phyloP scores from a whole-genome alignment of 2,888 invertebrate genomes.

The Pardosa pseudoannulata region DNA sequence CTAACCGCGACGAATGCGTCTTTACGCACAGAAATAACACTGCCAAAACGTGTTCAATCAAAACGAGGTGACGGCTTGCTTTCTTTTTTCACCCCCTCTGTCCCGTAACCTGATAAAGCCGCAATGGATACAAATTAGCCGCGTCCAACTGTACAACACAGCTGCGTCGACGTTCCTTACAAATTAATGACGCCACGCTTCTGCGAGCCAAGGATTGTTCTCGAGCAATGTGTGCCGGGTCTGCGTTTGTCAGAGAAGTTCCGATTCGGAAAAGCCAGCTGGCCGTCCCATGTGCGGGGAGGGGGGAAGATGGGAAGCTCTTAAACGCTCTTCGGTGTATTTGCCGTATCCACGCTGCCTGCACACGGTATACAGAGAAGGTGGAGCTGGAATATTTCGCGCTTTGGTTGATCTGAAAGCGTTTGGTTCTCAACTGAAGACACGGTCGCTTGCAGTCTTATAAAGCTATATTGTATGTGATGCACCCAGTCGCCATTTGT shows the following conservation, averaged over 20 bases:
- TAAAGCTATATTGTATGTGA: no score
- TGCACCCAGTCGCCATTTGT: no score
- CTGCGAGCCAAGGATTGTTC: not conserved
- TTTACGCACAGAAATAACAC: no score
- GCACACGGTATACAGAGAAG: not conserved
- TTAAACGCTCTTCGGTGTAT: not conserved
- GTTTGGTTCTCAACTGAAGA: not conserved
- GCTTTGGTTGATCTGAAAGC: not conserved
- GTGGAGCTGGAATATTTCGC: not conserved
- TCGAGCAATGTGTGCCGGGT: not conserved
- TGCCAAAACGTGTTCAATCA: no score
- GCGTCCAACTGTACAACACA: not conserved
- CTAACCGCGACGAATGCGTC: no score
- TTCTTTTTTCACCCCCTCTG: no score
- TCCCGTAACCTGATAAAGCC: no score
- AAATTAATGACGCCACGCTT: conserved; percentile 4
- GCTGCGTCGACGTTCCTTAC: not conserved
- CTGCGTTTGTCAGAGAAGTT: not conserved
- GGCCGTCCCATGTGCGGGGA: not conserved
- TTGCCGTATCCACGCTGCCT: not conserved
- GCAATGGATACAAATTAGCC: no score
- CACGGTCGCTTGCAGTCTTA: no score
- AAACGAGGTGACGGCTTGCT: no score
- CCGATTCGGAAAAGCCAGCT: not conserved
- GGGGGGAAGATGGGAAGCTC: no score